A percentile compares a stretch with the other conserved stretches of the same genome.
phyloP scores from a whole-genome alignment of 2,797 vertebrate species.

The Bryconaethiops microstoma region DNA sequence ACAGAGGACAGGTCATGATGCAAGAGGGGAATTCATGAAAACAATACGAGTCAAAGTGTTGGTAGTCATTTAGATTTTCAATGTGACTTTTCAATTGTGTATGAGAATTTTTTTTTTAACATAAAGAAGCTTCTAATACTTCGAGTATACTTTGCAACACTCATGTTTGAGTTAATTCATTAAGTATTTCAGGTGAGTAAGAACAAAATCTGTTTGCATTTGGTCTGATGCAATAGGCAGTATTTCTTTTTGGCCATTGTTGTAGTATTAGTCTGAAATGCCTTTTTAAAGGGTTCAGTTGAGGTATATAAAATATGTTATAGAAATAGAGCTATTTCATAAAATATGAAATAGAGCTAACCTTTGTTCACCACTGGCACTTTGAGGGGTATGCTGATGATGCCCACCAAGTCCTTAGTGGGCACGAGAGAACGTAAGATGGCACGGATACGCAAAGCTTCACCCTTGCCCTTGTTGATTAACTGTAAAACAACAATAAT shows the following conservation, averaged over 20 bases:
- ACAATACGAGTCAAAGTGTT: neutral
- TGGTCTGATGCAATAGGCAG: too few species aligned
- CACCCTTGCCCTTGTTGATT: constrained; percentile 97
- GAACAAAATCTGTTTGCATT: too few species aligned
- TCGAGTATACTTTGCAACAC: neutral
- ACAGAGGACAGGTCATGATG: constrained; percentile 22
- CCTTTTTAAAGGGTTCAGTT: neutral
- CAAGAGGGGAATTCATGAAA: neutral
- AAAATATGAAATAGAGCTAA: constrained; percentile 63
- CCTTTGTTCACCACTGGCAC: constrained; percentile 92
- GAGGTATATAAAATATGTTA: neutral
- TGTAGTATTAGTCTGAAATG: neutral
- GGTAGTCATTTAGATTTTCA: too few species aligned
- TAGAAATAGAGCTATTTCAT: too few species aligned
- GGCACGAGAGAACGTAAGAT: constrained; percentile 97
- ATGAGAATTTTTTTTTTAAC: too few species aligned
- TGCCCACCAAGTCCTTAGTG: constrained; percentile 92
- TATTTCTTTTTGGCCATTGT: neutral
- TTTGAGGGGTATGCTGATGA: constrained; percentile 96
- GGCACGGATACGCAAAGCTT: constrained; percentile 94
- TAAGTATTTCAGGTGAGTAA: too few species aligned
- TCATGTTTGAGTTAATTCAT: neutral
- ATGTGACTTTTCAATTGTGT: too few species aligned
- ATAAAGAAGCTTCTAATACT: neutral
- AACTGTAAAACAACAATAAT: constrained; percentile 77